Percentiles rank a stretch among this genome's conserved stretches.
phyloP scores from a whole-genome alignment of 2,888 invertebrate species.

The Agapostemon virescens region DNA sequence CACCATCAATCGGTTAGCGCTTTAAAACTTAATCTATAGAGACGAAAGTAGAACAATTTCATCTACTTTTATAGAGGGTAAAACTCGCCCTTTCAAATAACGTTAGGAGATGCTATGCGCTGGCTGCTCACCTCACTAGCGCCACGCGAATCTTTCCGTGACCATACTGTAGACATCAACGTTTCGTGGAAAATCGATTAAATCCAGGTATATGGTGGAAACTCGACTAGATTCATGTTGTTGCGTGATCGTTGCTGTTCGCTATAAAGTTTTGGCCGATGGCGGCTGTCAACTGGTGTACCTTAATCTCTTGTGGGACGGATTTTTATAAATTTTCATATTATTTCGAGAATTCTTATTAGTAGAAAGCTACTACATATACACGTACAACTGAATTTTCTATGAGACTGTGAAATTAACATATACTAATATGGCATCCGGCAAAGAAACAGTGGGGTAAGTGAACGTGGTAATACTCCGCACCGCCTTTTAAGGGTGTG shows the following conservation, averaged over 20 bases:
- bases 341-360: slow-evolving; percentile 21
- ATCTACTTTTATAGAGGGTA: neutral
- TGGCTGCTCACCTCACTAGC: slow-evolving; percentile 5
- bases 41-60: neutral
- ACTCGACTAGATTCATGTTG: slow-evolving; percentile 70
- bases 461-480: slow-evolving; percentile 78
- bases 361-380: slow-evolving; percentile 31
- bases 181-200: slow-evolving; percentile 73
- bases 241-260: slow-evolving; percentile 69
- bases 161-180: slow-evolving; percentile 38
- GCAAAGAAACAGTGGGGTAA: slow-evolving; percentile 92
- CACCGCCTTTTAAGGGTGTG: slow-evolving; percentile 78
- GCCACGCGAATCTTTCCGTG: slow-evolving; percentile 9
- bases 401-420: slow-evolving; percentile 72
- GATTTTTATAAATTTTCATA: slow-evolving; percentile 38
- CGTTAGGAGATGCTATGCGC: neutral
- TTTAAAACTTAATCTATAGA: neutral
- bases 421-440: slow-evolving; percentile 85
- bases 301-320: slow-evolving; percentile 53
- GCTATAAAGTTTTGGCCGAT: slow-evolving; percentile 69
- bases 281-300: slow-evolving; percentile 78
- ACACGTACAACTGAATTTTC: slow-evolving; percentile 63
- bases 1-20: neutral
- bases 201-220: slow-evolving; percentile 71
- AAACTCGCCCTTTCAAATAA: neutral